These are phyloP conservation scores for Drosophila murphyi DNA, from an alignment of 1,140 invertebrate species.

Conservation along the genomic window DNA sequence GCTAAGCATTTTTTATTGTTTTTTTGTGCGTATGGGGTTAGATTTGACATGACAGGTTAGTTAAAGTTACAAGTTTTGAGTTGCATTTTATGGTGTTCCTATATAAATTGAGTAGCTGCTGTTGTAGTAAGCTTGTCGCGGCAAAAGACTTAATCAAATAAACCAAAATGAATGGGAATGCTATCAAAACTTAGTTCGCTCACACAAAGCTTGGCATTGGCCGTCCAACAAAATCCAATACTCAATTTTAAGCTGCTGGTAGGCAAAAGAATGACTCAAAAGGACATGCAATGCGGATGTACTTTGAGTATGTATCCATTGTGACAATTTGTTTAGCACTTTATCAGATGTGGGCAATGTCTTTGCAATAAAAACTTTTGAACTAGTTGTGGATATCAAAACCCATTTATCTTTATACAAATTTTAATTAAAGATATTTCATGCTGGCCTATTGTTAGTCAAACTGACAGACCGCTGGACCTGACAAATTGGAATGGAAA, in stretches of 20 bases:
- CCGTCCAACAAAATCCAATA: slow-evolving; percentile 55
- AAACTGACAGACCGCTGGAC: background rate
- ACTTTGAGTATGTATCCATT: slow-evolving; percentile 57
- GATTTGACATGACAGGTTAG: background rate
- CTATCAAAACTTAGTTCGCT: slow-evolving; percentile 75
- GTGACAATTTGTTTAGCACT: slow-evolving; percentile 73
- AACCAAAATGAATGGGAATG: slow-evolving; percentile 45
- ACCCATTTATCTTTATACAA: slow-evolving; percentile 81
- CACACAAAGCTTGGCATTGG: slow-evolving; percentile 50
- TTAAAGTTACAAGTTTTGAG: slow-evolving; percentile 3
- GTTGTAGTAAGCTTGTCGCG: slow-evolving; percentile 60
- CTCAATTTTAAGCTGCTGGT: slow-evolving; percentile 73
- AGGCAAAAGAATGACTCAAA: slow-evolving; percentile 14
- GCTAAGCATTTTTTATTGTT: slow-evolving; percentile 8
- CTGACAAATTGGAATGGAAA: slow-evolving; percentile 13
- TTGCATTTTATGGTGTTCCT: slow-evolving; percentile 2
- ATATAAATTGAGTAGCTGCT: slow-evolving; percentile 4
- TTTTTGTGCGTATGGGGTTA: background rate
- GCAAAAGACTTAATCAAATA: slow-evolving; percentile 52
- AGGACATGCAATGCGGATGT: slow-evolving; percentile 17
- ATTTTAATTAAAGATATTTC: slow-evolving; percentile 82
- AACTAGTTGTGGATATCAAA: slow-evolving; percentile 69
- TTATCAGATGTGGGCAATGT: slow-evolving; percentile 50
- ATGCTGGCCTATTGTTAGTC: slow-evolving; percentile 70
- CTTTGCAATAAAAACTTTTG: slow-evolving; percentile 75